Evolutionary conservation across 2,888 invertebrate genomes (phyloP).

Genomic region (Agapetus fuscipes): DNA sequence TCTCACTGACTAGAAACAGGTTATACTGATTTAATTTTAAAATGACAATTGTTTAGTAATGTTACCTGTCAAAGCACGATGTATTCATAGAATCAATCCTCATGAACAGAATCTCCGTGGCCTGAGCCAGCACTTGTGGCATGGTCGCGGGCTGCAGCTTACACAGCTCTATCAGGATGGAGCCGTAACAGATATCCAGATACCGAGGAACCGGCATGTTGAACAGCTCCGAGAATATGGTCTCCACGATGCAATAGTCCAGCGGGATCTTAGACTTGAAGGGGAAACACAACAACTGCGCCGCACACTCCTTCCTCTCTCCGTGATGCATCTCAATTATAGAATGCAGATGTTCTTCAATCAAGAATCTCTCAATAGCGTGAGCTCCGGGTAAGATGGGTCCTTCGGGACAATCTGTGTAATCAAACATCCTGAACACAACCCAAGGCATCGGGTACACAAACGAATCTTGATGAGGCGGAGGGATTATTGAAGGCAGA

Average conservation of each 20-base stretch:
- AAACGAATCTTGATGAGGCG: slow-evolving; percentile 84
- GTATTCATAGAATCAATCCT: slow-evolving; percentile 96
- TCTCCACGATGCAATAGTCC: slow-evolving; percentile 96
- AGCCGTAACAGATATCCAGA: slow-evolving; percentile 88
- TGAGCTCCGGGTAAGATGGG: slow-evolving; percentile 90
- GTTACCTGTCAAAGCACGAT: slow-evolving; percentile 87
- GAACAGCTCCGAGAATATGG: slow-evolving; percentile 90
- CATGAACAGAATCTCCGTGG: slow-evolving; percentile 93
- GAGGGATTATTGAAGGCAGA: slow-evolving; percentile 81
- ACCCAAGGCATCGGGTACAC: slow-evolving; percentile 92
- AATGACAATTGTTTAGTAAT: too few species aligned
- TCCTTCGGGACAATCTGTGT: slow-evolving; percentile 95
- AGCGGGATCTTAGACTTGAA: slow-evolving; percentile 90
- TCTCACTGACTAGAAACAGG: too few species aligned
- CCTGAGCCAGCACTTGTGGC: slow-evolving; percentile 96
- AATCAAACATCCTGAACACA: slow-evolving; percentile 95
- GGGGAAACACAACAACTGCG: slow-evolving; percentile 82
- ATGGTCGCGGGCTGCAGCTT: slow-evolving; percentile 93
- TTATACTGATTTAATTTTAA: too few species aligned
- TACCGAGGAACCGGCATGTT: slow-evolving; percentile 83
- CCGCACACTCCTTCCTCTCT: slow-evolving; percentile 93
- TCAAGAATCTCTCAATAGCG: slow-evolving; percentile 93
- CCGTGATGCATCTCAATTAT: slow-evolving; percentile 80
- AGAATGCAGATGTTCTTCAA: slow-evolving; percentile 94
- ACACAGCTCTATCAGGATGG: slow-evolving; percentile 92